Evolutionary conservation across 2,888 invertebrate genomes (phyloP), one percentile per base, ranked within the genome.

Genomic region (Luperina nickerlii): DNA sequence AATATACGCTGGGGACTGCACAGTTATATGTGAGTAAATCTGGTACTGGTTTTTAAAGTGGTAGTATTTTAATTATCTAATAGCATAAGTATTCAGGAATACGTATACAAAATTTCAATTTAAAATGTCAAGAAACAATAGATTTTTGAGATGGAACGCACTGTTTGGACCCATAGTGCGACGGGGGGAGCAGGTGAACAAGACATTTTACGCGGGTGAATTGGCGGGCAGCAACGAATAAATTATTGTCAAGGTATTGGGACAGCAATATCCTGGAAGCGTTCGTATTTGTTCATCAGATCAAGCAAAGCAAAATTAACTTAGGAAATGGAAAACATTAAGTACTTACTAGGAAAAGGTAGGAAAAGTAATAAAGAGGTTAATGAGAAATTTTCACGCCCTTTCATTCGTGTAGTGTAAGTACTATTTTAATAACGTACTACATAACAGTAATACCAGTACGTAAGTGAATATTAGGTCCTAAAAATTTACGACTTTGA

Each of bases 301-400:
- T 27, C 4, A 24, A 65, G 15, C 32, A 45, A 72, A 71, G 18
- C 24, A 11, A 71, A 70, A 71, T 4, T 45, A 48, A 6, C 24
- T 7, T 38, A 75, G 45, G 13, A 76, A 72, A 72, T 72, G 48
- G 8, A 48, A 66, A 48, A 54, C 6, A n/a, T 24, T 6, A 48
- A 9, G 24, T 32, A 24, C 0, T 3, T 70, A 38, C 9, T 13
- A 20, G n/a, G n/a, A 76, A 38, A 62, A 42, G 11, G 9, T 13
- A 20, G n/a, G 20, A 76, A 38, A 62, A 51, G 11, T 24, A 75
- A 18, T 54, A 54, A 45, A 65, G 32, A 78, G 51, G 54, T 60
- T 78, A 73, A 83, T 73, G 78, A 65, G 65, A 78, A 60, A 73
- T 68, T n/a, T 65, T 60, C 60, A 83, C 73, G 72, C 48, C 48